These are phyloP conservation scores for Bembecia ichneumoniformis DNA, from an alignment of 2,888 invertebrate species.

Conservation along the genomic window DNA sequence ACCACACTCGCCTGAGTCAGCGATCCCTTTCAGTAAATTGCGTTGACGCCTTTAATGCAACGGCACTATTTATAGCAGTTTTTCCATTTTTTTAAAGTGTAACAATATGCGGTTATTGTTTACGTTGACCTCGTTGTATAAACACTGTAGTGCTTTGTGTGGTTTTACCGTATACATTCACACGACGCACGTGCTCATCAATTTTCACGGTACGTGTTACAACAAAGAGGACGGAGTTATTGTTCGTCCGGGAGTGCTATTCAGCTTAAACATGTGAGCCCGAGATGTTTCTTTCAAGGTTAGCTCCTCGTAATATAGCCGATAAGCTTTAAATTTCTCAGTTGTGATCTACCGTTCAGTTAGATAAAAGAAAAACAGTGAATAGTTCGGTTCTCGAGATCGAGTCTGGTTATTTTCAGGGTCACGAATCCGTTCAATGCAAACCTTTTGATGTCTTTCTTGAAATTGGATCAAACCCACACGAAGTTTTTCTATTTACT, in stretches of 20 bases:
- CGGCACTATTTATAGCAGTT: not conserved
- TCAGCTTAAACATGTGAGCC: slow-evolving; percentile 31
- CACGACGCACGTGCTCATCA: slow-evolving; percentile 35
- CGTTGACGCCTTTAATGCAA: slow-evolving; percentile 20
- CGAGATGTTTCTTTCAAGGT: slow-evolving; percentile 40
- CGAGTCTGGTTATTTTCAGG: slow-evolving; percentile 28
- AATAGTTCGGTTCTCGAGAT: slow-evolving; percentile 17
- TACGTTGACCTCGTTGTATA: slow-evolving; percentile 26
- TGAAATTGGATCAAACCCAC: slow-evolving; percentile 38
- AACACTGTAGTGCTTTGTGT: slow-evolving; percentile 17
- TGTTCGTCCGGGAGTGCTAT: slow-evolving; percentile 35
- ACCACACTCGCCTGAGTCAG: slow-evolving; percentile 28
- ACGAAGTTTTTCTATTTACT: slow-evolving; percentile 45
- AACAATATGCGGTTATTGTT: slow-evolving; percentile 1
- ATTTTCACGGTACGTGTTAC: slow-evolving; percentile 40
- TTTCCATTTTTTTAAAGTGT: not conserved
- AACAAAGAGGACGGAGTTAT: slow-evolving; percentile 41
- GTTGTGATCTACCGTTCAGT: slow-evolving; percentile 29
- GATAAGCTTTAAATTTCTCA: slow-evolving; percentile 19
- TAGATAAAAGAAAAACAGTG: slow-evolving; percentile 28
- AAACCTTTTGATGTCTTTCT: slow-evolving; percentile 18
- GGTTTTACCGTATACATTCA: slow-evolving; percentile 12
- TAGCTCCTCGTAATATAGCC: slow-evolving; percentile 16
- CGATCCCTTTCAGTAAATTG: slow-evolving; percentile 26
- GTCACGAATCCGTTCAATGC: slow-evolving; percentile 14